Base-by-base conservation (phyloP, 2,888 invertebrate species). In the Stenodera caucasica region DNA sequence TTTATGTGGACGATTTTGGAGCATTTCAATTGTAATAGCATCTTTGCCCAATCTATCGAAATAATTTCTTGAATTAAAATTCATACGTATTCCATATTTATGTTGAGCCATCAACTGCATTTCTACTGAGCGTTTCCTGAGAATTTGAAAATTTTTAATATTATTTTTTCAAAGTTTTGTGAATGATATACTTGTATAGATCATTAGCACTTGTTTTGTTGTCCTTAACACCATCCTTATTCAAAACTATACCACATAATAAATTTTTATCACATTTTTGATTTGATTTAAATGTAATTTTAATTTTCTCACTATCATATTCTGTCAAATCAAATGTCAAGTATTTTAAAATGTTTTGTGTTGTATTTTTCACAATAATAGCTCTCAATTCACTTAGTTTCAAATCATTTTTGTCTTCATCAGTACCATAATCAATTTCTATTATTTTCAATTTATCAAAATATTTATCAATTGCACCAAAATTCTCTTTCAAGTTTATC, bases 91-190 rank as follows among this genome's bases (percentile, higher is more conserved):
- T 2, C 88, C 86, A 76, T 86, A 86, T 73, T 89, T 90, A 69
- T 90, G 88, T 75, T 88, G 84, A 0, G 88, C 88, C 78, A 88
- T 86, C 3, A 87, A 75, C 35, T 84, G 82, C 84, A 90, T 86
- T 70, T 89, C 88, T 54, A 81, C 79, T 65, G 85, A 83, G 49
- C 89, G 81, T 67, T 85, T 78, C 14, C 88, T 88, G 60, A 57
- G 76, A 73, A 49, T 23, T 49, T 45, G 3, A 2, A 54, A 53
- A 54, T 33, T 14, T 12, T 18, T 37, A 26, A 29, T 52, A 2
- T 32, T 12, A 59, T 56, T 33, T 18, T 21, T 2, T 26, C n/a
- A 55, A 64, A 14, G 14, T 6, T 50, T 78, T 56, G 2, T 11
- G 9, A 45, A 2, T n/a, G 1, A 5, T 21, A 79, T 78, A 85